Conservation (phyloP, 2,113 vertebrate genomes). For the Hippocampus zosterae region DNA sequence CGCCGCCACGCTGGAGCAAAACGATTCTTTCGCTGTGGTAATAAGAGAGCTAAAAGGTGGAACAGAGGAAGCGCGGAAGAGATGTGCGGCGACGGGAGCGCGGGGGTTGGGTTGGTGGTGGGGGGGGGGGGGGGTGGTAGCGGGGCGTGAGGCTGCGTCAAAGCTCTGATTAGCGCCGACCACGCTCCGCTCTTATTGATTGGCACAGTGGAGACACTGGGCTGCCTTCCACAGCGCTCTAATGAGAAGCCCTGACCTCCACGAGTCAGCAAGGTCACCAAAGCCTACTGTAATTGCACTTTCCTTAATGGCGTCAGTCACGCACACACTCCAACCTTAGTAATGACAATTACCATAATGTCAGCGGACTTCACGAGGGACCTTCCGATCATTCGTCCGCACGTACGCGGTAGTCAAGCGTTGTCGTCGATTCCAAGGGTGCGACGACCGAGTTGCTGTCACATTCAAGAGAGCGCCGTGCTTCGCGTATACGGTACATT, state of each 20-base stretch:
- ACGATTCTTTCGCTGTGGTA: slow-evolving; percentile 27
- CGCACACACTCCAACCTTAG: slow-evolving; percentile 71
- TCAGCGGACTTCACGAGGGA: slow-evolving; percentile 60
- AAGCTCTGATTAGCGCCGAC: slow-evolving; percentile 74
- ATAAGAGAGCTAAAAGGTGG: slow-evolving; percentile 52
- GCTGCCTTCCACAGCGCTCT: slow-evolving; percentile 78
- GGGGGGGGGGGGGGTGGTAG: slow-evolving; percentile 12
- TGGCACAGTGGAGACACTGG: slow-evolving; percentile 78
- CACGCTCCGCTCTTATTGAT: slow-evolving; percentile 76
- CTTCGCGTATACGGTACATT: not conserved
- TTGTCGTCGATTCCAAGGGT: slow-evolving; percentile 44
- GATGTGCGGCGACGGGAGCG: slow-evolving; percentile 41
- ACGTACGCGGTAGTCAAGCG: slow-evolving; percentile 52
- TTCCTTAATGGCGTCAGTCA: slow-evolving; percentile 79
- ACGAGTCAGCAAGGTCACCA: slow-evolving; percentile 79
- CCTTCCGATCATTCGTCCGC: slow-evolving; percentile 63
- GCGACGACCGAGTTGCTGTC: slow-evolving; percentile 21
- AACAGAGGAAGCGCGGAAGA: slow-evolving; percentile 23
- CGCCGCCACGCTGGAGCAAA: slow-evolving; percentile 3
- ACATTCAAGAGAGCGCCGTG: not conserved
- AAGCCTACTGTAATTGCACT: slow-evolving; percentile 80
- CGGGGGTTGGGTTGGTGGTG: slow-evolving; percentile 14
- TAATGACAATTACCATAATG: slow-evolving; percentile 82
- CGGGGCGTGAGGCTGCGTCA: slow-evolving; percentile 61
- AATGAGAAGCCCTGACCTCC: slow-evolving; percentile 82